A percentile compares a stretch with the other conserved stretches of the same genome.
Conservation (phyloP, 2,797 vertebrate species). For the Sebastes umbrosus region DNA sequence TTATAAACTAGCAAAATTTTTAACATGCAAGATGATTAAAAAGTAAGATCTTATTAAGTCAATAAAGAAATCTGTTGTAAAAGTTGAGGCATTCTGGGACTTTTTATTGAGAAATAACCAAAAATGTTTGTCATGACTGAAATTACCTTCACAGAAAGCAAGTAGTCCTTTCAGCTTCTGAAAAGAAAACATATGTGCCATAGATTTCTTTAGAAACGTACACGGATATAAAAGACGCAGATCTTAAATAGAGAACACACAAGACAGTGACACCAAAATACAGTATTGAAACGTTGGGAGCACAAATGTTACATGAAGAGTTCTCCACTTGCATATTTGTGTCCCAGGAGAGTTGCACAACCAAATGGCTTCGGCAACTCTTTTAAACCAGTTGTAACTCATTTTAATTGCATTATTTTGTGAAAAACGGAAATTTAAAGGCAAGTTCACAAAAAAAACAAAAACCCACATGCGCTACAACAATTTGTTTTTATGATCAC, state of each 20-base stretch:
- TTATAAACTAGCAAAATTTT: neutral
- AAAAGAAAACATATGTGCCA: conserved; percentile 18
- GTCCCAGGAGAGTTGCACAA: neutral
- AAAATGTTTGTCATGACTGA: conserved; percentile 29
- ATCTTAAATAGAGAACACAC: conserved; percentile 31
- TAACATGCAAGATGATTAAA: neutral
- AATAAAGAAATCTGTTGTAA: conserved; percentile 36
- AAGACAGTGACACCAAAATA: conserved; percentile 18
- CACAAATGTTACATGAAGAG: neutral
- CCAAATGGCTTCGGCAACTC: neutral
- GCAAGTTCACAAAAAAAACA: neutral
- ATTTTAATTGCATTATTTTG: neutral
- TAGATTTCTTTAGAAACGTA: neutral
- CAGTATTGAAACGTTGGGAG: neutral
- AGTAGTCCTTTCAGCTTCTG: conserved; percentile 48
- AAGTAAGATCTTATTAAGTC: neutral
- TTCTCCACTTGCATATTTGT: conserved; percentile 28
- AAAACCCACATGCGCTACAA: neutral
- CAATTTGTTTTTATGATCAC: conserved; percentile 55
- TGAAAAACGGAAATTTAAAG: neutral
- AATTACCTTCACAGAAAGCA: conserved; percentile 83
- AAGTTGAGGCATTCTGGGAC: conserved; percentile 6
- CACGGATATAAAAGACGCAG: conserved; percentile 22
- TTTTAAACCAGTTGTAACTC: neutral
- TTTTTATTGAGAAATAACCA: conserved; percentile 69